A percentile compares a stretch with the other conserved stretches of the same genome.
Conservation (phyloP, 2,113 vertebrate genomes). For the Desmodus rotundus region DNA sequence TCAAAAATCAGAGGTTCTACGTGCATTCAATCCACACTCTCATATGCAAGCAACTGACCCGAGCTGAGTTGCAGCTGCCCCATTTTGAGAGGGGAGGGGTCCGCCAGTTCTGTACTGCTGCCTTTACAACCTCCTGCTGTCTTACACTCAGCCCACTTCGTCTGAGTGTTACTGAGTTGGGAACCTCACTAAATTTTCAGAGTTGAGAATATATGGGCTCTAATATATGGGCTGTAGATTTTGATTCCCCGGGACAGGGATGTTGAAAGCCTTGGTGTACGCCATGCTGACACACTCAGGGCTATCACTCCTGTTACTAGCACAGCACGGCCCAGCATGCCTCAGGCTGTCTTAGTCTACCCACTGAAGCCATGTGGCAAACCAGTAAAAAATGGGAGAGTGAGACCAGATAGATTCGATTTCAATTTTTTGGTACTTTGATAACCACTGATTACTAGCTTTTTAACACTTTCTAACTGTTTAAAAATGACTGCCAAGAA, state of each 20-base stretch:
- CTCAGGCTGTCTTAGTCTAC: neutral
- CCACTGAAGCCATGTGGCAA: neutral
- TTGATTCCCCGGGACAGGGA: neutral
- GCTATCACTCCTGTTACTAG: neutral
- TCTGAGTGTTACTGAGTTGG: neutral
- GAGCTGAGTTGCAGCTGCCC: neutral
- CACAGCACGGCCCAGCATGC: neutral
- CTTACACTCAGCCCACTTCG: neutral
- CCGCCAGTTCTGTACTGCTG: neutral
- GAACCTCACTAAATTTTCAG: conserved; percentile 13
- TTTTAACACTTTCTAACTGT: conserved; percentile 35
- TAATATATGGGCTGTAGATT: neutral
- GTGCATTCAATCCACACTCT: neutral
- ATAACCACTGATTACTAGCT: conserved; percentile 27
- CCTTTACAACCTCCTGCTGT: neutral
- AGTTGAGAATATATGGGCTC: neutral
- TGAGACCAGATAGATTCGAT: neutral
- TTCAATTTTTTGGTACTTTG: conserved; percentile 20
- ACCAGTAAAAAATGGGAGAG: neutral
- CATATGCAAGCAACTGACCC: neutral
- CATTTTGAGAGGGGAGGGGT: neutral
- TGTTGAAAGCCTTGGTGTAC: neutral
- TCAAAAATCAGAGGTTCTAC: neutral
- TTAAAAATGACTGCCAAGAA: conserved; percentile 53
- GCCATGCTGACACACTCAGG: neutral